phyloP scores from a whole-genome alignment of 2,888 invertebrate species.

The Pollenia angustigena region DNA sequence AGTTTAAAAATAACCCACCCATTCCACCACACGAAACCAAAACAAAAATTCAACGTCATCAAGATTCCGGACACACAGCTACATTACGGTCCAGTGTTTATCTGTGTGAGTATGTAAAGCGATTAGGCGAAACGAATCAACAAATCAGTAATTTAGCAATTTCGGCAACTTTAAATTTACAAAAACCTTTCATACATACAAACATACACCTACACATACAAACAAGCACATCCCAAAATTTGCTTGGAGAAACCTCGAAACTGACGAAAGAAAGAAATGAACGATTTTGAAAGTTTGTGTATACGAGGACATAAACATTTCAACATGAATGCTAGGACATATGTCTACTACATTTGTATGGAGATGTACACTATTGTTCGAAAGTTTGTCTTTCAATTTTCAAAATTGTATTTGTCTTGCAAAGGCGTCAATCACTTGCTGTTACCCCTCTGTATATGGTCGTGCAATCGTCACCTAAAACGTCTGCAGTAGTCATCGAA shows the following conservation, averaged over 20 bases:
- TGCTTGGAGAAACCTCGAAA: conserved; percentile 50
- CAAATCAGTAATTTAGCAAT: conserved; percentile 83
- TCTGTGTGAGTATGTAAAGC: conserved; percentile 77
- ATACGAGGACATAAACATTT: background rate
- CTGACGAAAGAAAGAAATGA: conserved; percentile 62
- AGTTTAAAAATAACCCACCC: conserved; percentile 52
- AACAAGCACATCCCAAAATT: conserved; percentile 15
- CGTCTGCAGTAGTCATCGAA: conserved; percentile 2
- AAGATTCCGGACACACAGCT: conserved; percentile 69
- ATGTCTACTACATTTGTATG: background rate
- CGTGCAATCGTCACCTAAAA: conserved; percentile 63
- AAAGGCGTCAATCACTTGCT: conserved; percentile 69
- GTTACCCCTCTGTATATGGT: conserved; percentile 45
- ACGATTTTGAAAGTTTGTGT: conserved; percentile 6
- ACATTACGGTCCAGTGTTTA: conserved; percentile 67
- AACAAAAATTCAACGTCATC: conserved; percentile 61
- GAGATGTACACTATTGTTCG: conserved; percentile 70
- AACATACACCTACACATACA: conserved; percentile 74
- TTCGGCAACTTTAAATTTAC: conserved; percentile 78
- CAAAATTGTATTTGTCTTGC: conserved; percentile 80
- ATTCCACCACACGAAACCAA: conserved; percentile 25
- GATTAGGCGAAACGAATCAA: conserved; percentile 83
- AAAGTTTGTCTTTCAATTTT: conserved; percentile 83
- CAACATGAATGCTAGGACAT: conserved; percentile 36
- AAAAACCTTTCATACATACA: conserved; percentile 59